Evolutionary conservation across 1,140 invertebrate genomes (phyloP), one percentile per base, ranked within the genome.

Genomic region (Habropoda laboriosa): DNA sequence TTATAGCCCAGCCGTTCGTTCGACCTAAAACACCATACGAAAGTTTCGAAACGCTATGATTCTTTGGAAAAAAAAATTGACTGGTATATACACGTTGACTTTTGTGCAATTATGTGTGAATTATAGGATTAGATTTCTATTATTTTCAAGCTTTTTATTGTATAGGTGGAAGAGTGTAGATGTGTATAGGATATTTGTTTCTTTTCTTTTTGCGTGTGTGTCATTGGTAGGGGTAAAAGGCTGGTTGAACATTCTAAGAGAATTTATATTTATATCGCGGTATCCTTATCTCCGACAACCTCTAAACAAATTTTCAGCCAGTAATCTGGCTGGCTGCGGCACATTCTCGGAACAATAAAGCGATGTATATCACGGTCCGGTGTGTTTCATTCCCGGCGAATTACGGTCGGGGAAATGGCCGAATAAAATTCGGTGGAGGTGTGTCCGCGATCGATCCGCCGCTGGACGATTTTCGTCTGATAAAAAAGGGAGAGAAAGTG

Each of bases 391-490:
- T 30, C 32, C 3, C 24, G 16, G 3, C 32, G 24, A 42, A 53
- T 53, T 47, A 66, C 18, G 21, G 18, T 3, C 18, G 57, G 13
- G 45, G 24, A 63, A 74, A 53, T 40, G 45, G 35, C 18, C 24
- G 45, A 21, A 58, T 49, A 74, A 64, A 74, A 74, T 63, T 42
- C 51, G 64, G 6, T 13, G 16, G 35, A 40, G 42, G 32, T 53
- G 45, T 24, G 32, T 35, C 16, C 16, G 8, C n/a, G 35, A 71
- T 71, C 68, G 68, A 71, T 57, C 35, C 35, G 16, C 18, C 35
- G 16, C 18, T 1, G 16, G 5, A 32, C 53, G 21, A 61, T 74
- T 63, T n/a, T 8, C 13, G 27, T 35, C 21, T 5, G 6, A 60
- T n/a, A 47, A 16, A 45, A 27, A 53, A 18, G 24, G 16, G 27